These are phyloP conservation scores for Apodemia mormo DNA, from an alignment of 2,888 invertebrate species.

Conservation along the genomic window DNA sequence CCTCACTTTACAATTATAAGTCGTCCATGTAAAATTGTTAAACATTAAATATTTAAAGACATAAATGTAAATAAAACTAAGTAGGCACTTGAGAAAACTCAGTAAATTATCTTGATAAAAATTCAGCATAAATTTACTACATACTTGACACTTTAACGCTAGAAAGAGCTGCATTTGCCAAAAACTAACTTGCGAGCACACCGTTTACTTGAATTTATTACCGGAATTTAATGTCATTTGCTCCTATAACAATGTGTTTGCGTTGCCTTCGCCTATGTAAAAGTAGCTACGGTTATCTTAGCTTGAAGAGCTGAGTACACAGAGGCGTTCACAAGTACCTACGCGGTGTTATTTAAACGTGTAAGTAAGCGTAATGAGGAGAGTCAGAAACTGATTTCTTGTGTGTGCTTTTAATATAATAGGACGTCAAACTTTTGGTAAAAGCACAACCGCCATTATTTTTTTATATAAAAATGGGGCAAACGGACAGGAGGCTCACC, in stretches of 20 bases:
- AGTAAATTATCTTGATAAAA: slow-evolving; percentile 9
- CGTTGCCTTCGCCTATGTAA: slow-evolving; percentile 11
- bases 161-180: slow-evolving; percentile 34
- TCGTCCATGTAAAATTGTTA: background rate
- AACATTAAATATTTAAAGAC: slow-evolving; percentile 1
- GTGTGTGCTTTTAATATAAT: background rate
- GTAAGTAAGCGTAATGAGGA: slow-evolving; percentile 31
- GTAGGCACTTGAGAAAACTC: background rate
- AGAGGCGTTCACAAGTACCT: background rate
- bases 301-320: slow-evolving; percentile 29
- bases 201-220: slow-evolving; percentile 34
- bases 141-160: slow-evolving; percentile 15
- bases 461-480: too few species aligned
- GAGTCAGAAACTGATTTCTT: slow-evolving; percentile 18
- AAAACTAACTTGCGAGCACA: slow-evolving; percentile 35
- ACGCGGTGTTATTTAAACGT: slow-evolving; percentile 23
- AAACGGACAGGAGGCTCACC: too few species aligned
- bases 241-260: slow-evolving; percentile 17
- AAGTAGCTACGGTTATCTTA: slow-evolving; percentile 26
- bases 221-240: slow-evolving; percentile 16
- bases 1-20: too few species aligned
- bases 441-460: too few species aligned
- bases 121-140: slow-evolving; percentile 17
- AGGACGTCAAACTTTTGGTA: too few species aligned
- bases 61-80: background rate